phyloP scores from a whole-genome alignment of 2,113 vertebrate genomes.

The Oreochromis niloticus region DNA sequence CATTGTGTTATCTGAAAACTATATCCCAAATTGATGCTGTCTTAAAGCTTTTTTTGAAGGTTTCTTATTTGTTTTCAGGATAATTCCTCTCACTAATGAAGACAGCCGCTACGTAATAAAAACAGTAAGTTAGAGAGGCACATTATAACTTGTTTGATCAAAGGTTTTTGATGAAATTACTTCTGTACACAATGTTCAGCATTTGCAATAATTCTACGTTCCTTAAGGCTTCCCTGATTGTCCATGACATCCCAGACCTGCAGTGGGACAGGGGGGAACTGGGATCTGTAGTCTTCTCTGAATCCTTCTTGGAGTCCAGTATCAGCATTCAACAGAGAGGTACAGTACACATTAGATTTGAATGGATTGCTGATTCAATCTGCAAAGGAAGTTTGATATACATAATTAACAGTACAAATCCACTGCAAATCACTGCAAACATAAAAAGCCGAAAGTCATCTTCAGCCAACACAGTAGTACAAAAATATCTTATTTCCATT shows the following conservation, averaged over 20 bases:
- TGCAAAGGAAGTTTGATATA: neutral
- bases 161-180: neutral
- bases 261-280: slow-evolving; percentile 70
- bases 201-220: neutral
- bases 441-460: neutral
- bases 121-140: slow-evolving; percentile 76
- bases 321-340: slow-evolving; percentile 88
- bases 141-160: neutral
- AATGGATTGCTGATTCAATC: neutral
- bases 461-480: neutral
- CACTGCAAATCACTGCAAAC: neutral
- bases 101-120: slow-evolving; percentile 81
- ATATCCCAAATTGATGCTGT: neutral
- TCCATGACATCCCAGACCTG: slow-evolving; percentile 87
- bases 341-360: slow-evolving; percentile 18
- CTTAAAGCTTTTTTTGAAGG: neutral
- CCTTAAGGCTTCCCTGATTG: slow-evolving; percentile 80
- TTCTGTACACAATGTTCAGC: neutral
- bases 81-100: slow-evolving; percentile 78
- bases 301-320: slow-evolving; percentile 90
- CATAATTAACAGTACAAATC: neutral
- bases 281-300: slow-evolving; percentile 91
- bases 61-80: slow-evolving; percentile 64
- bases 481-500: neutral
- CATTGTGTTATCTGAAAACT: neutral